Evolutionary conservation across 1,140 invertebrate species (phyloP).

Genomic region (Brachionus manjavacas): DNA sequence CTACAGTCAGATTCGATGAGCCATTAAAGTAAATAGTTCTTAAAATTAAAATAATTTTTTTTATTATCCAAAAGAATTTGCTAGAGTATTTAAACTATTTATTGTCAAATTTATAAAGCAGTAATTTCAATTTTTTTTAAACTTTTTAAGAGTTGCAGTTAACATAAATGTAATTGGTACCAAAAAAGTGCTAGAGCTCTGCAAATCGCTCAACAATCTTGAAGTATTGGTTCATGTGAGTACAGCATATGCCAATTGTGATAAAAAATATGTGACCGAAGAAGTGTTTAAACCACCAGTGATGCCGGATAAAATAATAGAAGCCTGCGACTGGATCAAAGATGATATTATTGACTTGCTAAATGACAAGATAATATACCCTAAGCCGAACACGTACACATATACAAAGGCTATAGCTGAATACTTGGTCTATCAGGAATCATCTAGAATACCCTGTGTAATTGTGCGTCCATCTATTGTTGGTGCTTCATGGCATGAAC

Average conservation of each 20-base stretch:
- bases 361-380: conserved; percentile 67
- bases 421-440: conserved; percentile 65
- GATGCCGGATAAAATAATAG: conserved; percentile 80
- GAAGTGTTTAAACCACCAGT: conserved; percentile 78
- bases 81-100: too few species aligned
- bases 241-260: conserved; percentile 62
- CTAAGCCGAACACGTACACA: conserved; percentile 77
- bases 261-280: conserved; percentile 57
- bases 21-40: conserved; percentile 62
- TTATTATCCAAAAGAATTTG: neutral
- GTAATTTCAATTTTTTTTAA: conserved; percentile 65
- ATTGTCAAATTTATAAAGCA: neutral
- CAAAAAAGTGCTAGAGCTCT: conserved; percentile 55
- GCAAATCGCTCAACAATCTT: conserved; percentile 54
- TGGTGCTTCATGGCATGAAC: conserved; percentile 79
- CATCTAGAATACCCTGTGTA: conserved; percentile 67
- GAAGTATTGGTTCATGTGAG: conserved; percentile 60
- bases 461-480: conserved; percentile 85
- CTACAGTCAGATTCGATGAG: conserved; percentile 97
- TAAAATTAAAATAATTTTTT: neutral
- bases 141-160: conserved; percentile 69
- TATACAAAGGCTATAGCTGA: conserved; percentile 78
- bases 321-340: conserved; percentile 66
- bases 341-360: conserved; percentile 67
- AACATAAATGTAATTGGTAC: conserved; percentile 60